A percentile compares a stretch with the other conserved stretches of the same genome.
These are phyloP conservation scores for Lamellibrachia columna DNA, from an alignment of 2,888 invertebrate genomes.

Conservation along the genomic window DNA sequence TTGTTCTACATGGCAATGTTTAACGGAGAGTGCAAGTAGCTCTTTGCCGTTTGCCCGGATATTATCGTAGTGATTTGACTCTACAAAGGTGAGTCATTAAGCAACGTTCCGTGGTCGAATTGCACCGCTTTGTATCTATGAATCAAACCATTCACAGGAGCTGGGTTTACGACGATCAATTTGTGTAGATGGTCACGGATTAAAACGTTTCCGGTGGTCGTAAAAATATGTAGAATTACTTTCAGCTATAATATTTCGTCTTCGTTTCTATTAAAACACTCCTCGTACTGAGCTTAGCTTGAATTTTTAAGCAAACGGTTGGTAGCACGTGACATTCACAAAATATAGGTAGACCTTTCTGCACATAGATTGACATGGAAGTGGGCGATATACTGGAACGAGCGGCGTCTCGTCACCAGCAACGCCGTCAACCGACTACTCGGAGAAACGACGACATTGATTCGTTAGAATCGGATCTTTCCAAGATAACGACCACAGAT, in stretches of 20 bases:
- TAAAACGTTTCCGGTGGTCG: not conserved
- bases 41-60: not conserved
- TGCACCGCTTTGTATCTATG: not conserved
- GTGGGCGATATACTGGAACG: constrained; percentile 11
- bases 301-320: not conserved
- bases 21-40: not conserved
- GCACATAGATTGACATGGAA: not conserved
- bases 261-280: not conserved
- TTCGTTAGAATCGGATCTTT: not conserved
- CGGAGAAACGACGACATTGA: not conserved
- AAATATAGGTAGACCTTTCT: not conserved
- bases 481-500: not conserved
- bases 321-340: not conserved
- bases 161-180: not conserved
- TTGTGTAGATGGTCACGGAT: not conserved
- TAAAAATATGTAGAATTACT: not conserved
- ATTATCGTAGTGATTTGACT: not conserved
- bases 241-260: not conserved
- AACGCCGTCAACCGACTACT: not conserved
- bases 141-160: not conserved
- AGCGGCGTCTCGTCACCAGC: not conserved
- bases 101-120: not conserved
- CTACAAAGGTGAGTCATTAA: not conserved
- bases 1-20: not conserved
- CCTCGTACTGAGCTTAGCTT: not conserved